Percentiles rank a stretch among this genome's conserved stretches.
Evolutionary conservation across 2,797 vertebrate species (phyloP).

Genomic region (Alectoris magna): DNA sequence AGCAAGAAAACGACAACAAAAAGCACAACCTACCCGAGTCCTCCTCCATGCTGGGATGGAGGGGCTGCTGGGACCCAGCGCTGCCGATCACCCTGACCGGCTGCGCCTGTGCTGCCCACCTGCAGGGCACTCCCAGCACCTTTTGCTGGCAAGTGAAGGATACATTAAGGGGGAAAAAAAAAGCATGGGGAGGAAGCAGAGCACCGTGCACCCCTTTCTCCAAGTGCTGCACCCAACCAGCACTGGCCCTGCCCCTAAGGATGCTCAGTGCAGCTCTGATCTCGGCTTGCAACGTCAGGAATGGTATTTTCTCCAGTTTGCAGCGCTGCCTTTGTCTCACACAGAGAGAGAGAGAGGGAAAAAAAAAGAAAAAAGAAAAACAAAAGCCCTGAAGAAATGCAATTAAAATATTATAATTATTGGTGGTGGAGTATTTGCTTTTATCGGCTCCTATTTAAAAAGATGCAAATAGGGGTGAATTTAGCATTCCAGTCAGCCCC

Average conservation of each 20-base stretch:
- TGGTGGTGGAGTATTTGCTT: slow-evolving; percentile 71
- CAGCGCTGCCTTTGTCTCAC: not conserved
- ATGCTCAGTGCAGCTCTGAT: not conserved
- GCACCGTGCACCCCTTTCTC: not conserved
- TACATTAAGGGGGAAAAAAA: too few relatives aligned
- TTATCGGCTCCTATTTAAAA: slow-evolving; percentile 65
- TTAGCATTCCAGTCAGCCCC: slow-evolving; percentile 67
- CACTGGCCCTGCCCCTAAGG: not conserved
- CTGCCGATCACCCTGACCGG: not conserved
- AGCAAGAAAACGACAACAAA: not conserved
- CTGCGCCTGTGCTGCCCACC: not conserved
- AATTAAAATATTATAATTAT: slow-evolving; percentile 81
- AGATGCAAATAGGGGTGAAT: slow-evolving; percentile 66
- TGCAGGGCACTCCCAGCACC: not conserved
- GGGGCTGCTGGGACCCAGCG: not conserved
- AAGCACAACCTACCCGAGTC: not conserved
- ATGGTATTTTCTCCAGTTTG: not conserved
- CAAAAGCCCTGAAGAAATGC: slow-evolving; percentile 65
- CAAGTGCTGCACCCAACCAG: not conserved
- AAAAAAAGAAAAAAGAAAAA: not conserved
- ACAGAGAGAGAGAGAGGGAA: not conserved
- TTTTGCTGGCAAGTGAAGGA: too few relatives aligned
- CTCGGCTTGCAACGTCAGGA: not conserved
- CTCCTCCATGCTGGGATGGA: rapidly evolving
- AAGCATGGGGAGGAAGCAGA: not conserved